Conservation (phyloP, 1,140 invertebrate species). For the Cylas formicarius region DNA sequence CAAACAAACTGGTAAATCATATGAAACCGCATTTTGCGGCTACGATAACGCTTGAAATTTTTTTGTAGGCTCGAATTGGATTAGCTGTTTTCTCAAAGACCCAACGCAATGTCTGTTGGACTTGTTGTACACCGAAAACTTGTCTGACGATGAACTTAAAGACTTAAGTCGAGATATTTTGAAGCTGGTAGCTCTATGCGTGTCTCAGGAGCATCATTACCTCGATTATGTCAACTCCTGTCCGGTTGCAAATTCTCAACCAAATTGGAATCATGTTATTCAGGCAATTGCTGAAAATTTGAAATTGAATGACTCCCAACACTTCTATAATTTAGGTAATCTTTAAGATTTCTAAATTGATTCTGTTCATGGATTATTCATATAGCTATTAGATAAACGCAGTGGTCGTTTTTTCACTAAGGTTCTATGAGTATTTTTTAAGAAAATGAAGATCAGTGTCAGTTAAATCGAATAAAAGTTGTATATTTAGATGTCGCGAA, state of each 20-base stretch:
- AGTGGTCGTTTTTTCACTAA: too few relatives aligned
- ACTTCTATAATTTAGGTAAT: constrained; percentile 51
- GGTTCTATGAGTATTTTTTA: too few relatives aligned
- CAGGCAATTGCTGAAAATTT: constrained; percentile 37
- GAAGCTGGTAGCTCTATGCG: constrained; percentile 31
- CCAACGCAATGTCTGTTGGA: constrained; percentile 26
- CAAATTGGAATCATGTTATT: constrained; percentile 36
- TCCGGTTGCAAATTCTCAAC: constrained; percentile 4
- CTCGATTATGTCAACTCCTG: constrained; percentile 24
- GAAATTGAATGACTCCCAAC: constrained; percentile 39
- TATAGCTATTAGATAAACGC: too few relatives aligned
- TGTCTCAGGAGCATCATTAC: constrained; percentile 32
- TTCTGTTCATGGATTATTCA: too few relatives aligned
- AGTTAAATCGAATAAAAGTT: too few relatives aligned
- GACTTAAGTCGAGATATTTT: constrained; percentile 32
- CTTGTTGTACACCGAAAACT: constrained; percentile 22
- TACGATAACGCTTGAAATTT: neutral
- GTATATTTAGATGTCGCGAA: too few relatives aligned
- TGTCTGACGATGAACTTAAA: constrained; percentile 25
- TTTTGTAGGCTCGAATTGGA: constrained; percentile 28
- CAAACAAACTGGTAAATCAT: constrained; percentile 25
- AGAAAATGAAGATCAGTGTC: too few relatives aligned
- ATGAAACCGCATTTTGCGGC: too few relatives aligned
- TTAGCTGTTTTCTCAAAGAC: constrained; percentile 32
- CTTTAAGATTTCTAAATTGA: neutral